Conservation (phyloP, 2,113 vertebrate genomes). For the Vimba vimba region DNA sequence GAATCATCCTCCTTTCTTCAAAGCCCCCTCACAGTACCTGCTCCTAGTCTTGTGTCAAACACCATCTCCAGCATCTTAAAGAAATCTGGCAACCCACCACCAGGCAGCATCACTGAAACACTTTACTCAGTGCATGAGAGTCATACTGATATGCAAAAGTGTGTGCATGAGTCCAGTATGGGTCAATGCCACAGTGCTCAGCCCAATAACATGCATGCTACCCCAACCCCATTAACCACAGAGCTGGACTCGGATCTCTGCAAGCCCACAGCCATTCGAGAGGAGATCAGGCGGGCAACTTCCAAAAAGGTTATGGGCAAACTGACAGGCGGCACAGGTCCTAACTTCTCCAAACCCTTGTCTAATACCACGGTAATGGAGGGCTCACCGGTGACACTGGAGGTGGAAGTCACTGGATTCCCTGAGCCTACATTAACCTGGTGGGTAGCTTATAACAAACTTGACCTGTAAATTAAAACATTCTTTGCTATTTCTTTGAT, state of each 20-base stretch:
- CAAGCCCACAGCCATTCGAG: slow-evolving; percentile 77
- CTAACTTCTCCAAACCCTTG: slow-evolving; percentile 86
- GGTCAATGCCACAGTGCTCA: slow-evolving; percentile 44
- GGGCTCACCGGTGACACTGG: slow-evolving; percentile 93
- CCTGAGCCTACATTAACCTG: slow-evolving; percentile 91
- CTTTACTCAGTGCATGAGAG: slow-evolving; percentile 69
- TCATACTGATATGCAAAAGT: slow-evolving; percentile 72
- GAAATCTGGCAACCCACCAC: slow-evolving; percentile 53
- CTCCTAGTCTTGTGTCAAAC: slow-evolving; percentile 65
- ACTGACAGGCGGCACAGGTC: slow-evolving; percentile 76
- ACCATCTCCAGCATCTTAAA: slow-evolving; percentile 66
- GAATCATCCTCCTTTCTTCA: slow-evolving; percentile 72
- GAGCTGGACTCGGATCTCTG: slow-evolving; percentile 77
- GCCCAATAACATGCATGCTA: slow-evolving; percentile 81
- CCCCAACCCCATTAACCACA: slow-evolving; percentile 74
- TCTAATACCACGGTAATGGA: slow-evolving; percentile 87
- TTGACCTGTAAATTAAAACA: slow-evolving; percentile 49
- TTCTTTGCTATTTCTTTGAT: neutral
- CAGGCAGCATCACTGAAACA: slow-evolving; percentile 48
- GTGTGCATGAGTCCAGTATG: slow-evolving; percentile 83
- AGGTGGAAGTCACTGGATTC: slow-evolving; percentile 92
- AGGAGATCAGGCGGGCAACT: slow-evolving; percentile 83
- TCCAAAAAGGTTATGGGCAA: slow-evolving; percentile 79
- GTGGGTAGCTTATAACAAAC: slow-evolving; percentile 94
- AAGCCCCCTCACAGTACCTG: slow-evolving; percentile 68